A percentile compares a stretch with the other conserved stretches of the same genome.
These are phyloP conservation scores for Porites lobata DNA, from an alignment of 92 coral and sea anemone species.

Conservation along the genomic window DNA sequence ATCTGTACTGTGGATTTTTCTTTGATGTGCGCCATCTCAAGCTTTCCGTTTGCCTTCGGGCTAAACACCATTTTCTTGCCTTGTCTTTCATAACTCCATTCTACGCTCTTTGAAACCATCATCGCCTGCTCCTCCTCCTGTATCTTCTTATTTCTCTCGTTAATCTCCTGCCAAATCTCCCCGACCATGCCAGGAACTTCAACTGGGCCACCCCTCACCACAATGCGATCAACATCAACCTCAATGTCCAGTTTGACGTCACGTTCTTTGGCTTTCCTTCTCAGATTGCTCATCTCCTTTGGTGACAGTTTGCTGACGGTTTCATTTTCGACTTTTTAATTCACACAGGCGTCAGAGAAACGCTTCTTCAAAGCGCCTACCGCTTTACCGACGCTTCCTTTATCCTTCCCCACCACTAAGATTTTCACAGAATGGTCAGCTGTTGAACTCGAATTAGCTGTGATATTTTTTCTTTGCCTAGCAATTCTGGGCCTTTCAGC, in stretches of 20 bases:
- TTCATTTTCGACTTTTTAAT: slow-evolving; percentile 52
- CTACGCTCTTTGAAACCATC: slow-evolving; percentile 65
- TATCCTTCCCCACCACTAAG: slow-evolving; percentile 5
- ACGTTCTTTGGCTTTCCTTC: slow-evolving; percentile 36
- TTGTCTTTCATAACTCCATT: slow-evolving; percentile 55
- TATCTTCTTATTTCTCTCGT: slow-evolving; percentile 53
- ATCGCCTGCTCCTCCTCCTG: slow-evolving; percentile 54
- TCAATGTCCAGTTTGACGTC: slow-evolving; percentile 64
- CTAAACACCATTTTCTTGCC: slow-evolving; percentile 49
- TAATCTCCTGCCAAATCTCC: slow-evolving; percentile 65
- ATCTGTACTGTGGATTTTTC: slow-evolving; percentile 40
- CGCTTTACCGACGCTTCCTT: neutral
- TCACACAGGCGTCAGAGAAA: too few species aligned
- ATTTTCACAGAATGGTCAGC: neutral
- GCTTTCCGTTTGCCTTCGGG: slow-evolving; percentile 60
- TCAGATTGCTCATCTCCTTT: slow-evolving; percentile 35
- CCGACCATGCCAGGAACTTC: slow-evolving; percentile 66
- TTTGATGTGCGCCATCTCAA: slow-evolving; percentile 79
- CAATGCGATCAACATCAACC: slow-evolving; percentile 46
- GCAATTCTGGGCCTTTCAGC: too few species aligned
- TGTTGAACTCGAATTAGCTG: too few species aligned
- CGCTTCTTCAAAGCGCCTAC: neutral
- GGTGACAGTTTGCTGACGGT: slow-evolving; percentile 60
- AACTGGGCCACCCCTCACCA: slow-evolving; percentile 66
- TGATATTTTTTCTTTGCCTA: too few species aligned